Base-by-base conservation (phyloP, 2,888 invertebrate genomes). In the Junonia oenone region DNA sequence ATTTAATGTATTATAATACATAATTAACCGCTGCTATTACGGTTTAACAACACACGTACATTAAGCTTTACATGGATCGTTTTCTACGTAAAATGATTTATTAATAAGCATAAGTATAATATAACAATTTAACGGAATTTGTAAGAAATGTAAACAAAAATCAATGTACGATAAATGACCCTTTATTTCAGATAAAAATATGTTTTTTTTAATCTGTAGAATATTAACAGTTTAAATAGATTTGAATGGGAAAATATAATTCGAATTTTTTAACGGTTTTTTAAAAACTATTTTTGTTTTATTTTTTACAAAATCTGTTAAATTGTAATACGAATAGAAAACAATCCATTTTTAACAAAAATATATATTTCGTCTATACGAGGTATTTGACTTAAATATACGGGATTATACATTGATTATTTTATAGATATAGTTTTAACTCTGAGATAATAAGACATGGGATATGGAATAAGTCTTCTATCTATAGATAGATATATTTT, bases 1-100 rank as follows among this genome's bases (percentile, higher is more conserved):
- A 71, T 75, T 78, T 75, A 73, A 80, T 81, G 72, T 80, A 75
- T 72, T 64, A 65, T 43, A 43, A 26, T 71, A 78, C 78, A 76
- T 69, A 78, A 43, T 69, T 73, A 69, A 70, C 73, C 76, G 75
- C 76, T 73, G 73, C 79, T 81, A 76, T 68, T 70, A 79, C 79
- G 79, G 76, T 70, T 72, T 69, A 84, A 84, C 84, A 83, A 81
- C 80, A 77, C 79, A 79, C 72, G 71, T 77, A 78, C 75, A 79
- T 70, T 71, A 83, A 83, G 82, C 83, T 66, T 76, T 67, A 58
- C 57, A 68, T 66, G 65, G 65, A 69, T 58, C 64, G 64, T 64
- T 67, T 64, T 67, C 65, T 66, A 68, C 66, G 63, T 4, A 40
- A n/a, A 40, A 19, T 11, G 11, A 40, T 2, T n/a, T 3, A 33